These are phyloP conservation scores for Cephus runcator DNA, from an alignment of 2,888 invertebrate genomes.

Conservation along the genomic window DNA sequence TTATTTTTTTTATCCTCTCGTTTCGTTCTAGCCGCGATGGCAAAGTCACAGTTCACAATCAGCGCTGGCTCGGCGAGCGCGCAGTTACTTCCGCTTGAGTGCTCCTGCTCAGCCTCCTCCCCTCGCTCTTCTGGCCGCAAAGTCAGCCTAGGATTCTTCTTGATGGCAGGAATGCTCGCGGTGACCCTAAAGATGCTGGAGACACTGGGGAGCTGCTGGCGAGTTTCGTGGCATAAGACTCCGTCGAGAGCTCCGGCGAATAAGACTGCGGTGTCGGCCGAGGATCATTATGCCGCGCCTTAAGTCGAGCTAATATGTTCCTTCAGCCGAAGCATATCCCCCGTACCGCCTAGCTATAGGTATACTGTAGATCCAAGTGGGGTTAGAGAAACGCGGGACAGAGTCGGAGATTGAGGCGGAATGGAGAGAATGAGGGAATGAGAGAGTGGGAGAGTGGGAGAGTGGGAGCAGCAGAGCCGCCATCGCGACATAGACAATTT, in stretches of 20 bases:
- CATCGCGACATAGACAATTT: conserved; percentile 56
- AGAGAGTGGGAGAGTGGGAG: no score
- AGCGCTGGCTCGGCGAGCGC: conserved; percentile 52
- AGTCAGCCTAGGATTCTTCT: no score
- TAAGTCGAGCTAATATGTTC: conserved; percentile 65
- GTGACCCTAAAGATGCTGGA: neutral
- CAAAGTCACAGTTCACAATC: conserved; percentile 52
- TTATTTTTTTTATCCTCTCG: neutral
- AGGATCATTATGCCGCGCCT: conserved; percentile 63
- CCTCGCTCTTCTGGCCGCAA: neutral
- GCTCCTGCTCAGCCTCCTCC: conserved; percentile 36
- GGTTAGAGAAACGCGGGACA: no score
- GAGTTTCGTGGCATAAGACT: neutral
- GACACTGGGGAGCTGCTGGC: neutral
- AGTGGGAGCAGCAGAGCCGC: conserved; percentile 22
- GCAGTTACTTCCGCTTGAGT: conserved; percentile 61
- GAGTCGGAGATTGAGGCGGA: no score
- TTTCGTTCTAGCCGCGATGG: neutral
- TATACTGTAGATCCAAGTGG: no score
- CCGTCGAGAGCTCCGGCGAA: conserved; percentile 28
- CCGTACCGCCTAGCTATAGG: conserved; percentile 7
- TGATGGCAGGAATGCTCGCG: no score
- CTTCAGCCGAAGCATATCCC: conserved; percentile 34
- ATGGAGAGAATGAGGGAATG: no score
- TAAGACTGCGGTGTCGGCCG: conserved; percentile 52